phyloP scores from a whole-genome alignment of 2,888 invertebrate species.

The Sinotaia quadrata region DNA sequence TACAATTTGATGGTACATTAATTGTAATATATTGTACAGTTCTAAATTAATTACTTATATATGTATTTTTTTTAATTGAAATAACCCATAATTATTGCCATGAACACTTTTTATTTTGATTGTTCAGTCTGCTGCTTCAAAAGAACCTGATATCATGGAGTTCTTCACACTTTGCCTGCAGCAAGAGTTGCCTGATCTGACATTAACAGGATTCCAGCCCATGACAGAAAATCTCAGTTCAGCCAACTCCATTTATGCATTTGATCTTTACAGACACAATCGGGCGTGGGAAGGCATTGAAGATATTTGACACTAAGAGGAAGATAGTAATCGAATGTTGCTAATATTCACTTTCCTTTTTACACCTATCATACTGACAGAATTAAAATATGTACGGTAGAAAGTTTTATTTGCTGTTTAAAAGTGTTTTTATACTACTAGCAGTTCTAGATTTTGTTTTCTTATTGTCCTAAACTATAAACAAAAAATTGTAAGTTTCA shows the following conservation, averaged over 20 bases:
- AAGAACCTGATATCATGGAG: conserved; percentile 63
- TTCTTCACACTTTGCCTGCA: conserved; percentile 61
- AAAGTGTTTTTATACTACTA: too few relatives aligned
- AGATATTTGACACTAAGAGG: conserved; percentile 26
- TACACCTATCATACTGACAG: too few relatives aligned
- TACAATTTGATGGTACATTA: too few relatives aligned
- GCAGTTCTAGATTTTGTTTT: too few relatives aligned
- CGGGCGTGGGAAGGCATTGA: conserved; percentile 55
- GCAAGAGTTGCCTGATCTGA: conserved; percentile 54
- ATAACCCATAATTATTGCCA: background rate
- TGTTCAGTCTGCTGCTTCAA: conserved; percentile 32
- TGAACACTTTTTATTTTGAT: background rate
- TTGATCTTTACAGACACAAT: conserved; percentile 65
- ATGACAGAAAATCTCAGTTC: conserved; percentile 45
- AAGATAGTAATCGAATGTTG: too few relatives aligned
- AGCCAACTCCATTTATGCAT: conserved; percentile 51
- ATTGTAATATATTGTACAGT: too few relatives aligned
- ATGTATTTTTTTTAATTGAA: background rate
- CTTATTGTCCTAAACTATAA: too few relatives aligned
- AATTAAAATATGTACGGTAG: too few relatives aligned
- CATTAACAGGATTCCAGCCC: conserved; percentile 44
- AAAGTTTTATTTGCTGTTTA: too few relatives aligned
- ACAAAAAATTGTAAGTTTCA: too few relatives aligned
- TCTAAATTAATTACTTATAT: too few relatives aligned
- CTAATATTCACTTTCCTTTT: too few relatives aligned